Evolutionary conservation across 2,113 vertebrate genomes (phyloP).

Genomic region (Synodontis membranacea): DNA sequence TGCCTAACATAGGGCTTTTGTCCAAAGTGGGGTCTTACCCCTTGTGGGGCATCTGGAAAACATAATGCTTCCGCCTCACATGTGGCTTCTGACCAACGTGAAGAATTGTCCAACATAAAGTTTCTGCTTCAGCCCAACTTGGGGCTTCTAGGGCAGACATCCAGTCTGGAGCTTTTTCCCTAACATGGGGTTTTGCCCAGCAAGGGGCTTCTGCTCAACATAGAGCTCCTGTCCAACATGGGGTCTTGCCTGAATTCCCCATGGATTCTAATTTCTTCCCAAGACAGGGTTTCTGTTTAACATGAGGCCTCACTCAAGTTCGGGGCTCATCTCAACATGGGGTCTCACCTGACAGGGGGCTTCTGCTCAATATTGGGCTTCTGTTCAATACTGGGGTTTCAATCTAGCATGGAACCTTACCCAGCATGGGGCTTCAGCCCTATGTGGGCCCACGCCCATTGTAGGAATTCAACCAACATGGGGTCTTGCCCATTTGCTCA

Average conservation of each 20-base stretch:
- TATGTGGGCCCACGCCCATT: neutral
- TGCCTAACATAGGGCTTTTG: neutral
- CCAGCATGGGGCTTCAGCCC: neutral
- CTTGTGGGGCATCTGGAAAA: too few species aligned
- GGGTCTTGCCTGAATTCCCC: neutral
- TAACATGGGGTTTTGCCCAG: neutral
- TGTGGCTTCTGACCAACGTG: neutral
- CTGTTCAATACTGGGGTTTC: neutral
- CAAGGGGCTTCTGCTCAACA: neutral
- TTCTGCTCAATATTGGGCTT: neutral
- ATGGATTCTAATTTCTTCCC: neutral
- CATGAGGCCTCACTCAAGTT: neutral
- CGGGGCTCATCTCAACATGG: neutral
- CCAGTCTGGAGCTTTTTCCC: neutral
- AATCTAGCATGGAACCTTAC: neutral
- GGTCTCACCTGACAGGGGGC: neutral
- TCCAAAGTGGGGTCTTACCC: accelerated
- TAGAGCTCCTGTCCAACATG: neutral
- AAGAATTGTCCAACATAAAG: neutral
- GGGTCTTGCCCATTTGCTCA: neutral
- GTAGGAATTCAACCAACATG: neutral
- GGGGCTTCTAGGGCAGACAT: neutral
- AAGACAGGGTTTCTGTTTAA: neutral
- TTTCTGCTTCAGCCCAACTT: neutral
- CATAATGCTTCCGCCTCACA: neutral